Percentiles rank a stretch among this genome's conserved stretches.
These are phyloP conservation scores for Baronia brevicornis DNA, from an alignment of 2,888 invertebrate genomes.

Conservation along the genomic window DNA sequence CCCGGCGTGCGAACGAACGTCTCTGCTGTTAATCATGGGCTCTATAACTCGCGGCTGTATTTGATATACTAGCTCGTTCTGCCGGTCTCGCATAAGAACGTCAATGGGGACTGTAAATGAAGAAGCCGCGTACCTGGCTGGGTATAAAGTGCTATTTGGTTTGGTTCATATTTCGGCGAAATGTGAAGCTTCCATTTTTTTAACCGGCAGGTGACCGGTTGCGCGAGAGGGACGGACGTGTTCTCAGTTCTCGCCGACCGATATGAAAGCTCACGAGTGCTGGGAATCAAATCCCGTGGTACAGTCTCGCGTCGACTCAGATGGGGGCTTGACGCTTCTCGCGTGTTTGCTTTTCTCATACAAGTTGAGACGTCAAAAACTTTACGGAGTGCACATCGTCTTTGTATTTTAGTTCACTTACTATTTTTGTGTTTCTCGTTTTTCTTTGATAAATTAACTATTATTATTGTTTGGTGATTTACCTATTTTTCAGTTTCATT, in stretches of 20 bases:
- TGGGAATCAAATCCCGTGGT: conserved; percentile 25
- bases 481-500: conserved; percentile 22
- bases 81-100: conserved; percentile 16
- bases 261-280: conserved; percentile 51
- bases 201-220: conserved; percentile 55
- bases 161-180: conserved; percentile 65
- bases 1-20: conserved; percentile 37
- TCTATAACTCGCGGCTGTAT: no score
- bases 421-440: conserved; percentile 6
- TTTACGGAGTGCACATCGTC: conserved; percentile 49
- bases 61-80: conserved; percentile 16
- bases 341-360: conserved; percentile 18
- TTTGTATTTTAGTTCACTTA: conserved; percentile 5
- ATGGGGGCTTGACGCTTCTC: conserved; percentile 42
- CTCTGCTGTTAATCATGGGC: conserved; percentile 9
- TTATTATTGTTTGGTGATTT: conserved; percentile 10
- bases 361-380: conserved; percentile 51
- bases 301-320: conserved; percentile 63
- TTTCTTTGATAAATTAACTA: conserved; percentile 4
- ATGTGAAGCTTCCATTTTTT: conserved; percentile 62
- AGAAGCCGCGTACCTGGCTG: conserved; percentile 43
- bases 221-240: conserved; percentile 54
- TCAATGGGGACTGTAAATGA: conserved; percentile 24
- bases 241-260: conserved; percentile 26
- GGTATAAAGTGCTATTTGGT: conserved; percentile 45